Evolutionary conservation across 2,888 invertebrate genomes (phyloP).

Genomic region (Hirtodrosophila confusa): DNA sequence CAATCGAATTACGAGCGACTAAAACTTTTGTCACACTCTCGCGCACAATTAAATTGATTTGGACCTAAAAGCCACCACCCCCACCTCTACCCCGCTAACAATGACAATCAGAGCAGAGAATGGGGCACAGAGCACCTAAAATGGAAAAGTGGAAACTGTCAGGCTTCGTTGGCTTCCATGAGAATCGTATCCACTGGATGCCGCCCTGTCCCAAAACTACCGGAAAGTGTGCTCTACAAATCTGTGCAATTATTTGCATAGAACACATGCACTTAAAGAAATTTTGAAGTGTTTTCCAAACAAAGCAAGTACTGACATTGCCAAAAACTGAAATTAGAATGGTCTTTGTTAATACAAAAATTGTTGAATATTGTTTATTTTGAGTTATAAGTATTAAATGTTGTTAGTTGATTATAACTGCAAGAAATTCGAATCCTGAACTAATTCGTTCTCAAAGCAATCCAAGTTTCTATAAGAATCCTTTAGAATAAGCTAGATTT

Average conservation of each 20-base stretch:
- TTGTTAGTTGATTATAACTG: no score
- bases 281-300: no score
- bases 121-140: conserved; percentile 11
- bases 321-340: no score
- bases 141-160: conserved; percentile 36
- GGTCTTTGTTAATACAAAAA: no score
- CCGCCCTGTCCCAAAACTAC: conserved; percentile 1
- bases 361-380: no score
- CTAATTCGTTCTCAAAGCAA: no score
- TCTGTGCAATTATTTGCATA: conserved; percentile 30
- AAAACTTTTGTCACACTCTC: conserved; percentile 60
- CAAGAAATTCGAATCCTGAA: no score
- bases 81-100: conserved; percentile 1
- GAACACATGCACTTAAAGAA: no score
- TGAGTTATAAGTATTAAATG: no score
- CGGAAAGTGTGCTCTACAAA: conserved; percentile 5
- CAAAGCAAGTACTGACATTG: no score
- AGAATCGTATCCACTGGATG: conserved; percentile 13
- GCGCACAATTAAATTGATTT: conserved; percentile 69
- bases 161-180: conserved; percentile 40
- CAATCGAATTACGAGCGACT: conserved; percentile 24
- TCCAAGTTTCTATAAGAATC: no score
- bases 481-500: no score
- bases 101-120: conserved; percentile 72
- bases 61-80: conserved; percentile 20